Percentiles rank a stretch among this genome's conserved stretches.
These are phyloP conservation scores for Aplocera efformata DNA, from an alignment of 2,888 invertebrate species.

Conservation along the genomic window DNA sequence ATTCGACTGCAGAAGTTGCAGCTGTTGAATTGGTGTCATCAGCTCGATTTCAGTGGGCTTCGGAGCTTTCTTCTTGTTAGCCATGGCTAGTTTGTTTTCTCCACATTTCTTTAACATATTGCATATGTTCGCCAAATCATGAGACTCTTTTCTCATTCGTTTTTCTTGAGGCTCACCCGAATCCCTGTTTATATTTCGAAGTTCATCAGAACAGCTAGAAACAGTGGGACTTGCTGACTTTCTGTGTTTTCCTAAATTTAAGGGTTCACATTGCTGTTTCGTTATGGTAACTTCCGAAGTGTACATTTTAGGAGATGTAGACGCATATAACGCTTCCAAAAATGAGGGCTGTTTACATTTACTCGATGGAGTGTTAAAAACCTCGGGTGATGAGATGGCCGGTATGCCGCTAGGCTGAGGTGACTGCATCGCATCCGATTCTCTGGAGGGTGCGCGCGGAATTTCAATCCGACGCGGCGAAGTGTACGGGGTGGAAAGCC, in stretches of 20 bases:
- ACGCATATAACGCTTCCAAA: constrained; percentile 83
- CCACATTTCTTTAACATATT: constrained; percentile 61
- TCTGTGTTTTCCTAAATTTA: constrained; percentile 84
- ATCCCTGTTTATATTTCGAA: constrained; percentile 79
- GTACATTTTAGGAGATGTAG: constrained; percentile 79
- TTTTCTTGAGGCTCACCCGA: constrained; percentile 72
- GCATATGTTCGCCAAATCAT: constrained; percentile 60
- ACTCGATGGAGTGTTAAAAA: constrained; percentile 73
- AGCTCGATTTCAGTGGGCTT: constrained; percentile 65
- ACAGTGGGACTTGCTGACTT: constrained; percentile 87
- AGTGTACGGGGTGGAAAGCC: constrained; percentile 62
- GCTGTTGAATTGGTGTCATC: constrained; percentile 84
- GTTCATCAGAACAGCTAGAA: constrained; percentile 87
- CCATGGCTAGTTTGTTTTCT: constrained; percentile 42
- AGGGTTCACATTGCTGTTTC: constrained; percentile 83
- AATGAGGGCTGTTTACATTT: constrained; percentile 78
- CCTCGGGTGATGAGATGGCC: constrained; percentile 85
- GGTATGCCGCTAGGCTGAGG: constrained; percentile 87
- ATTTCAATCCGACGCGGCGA: constrained; percentile 71
- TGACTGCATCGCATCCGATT: constrained; percentile 86
- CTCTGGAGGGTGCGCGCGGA: constrained; percentile 83
- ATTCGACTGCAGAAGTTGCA: constrained; percentile 84
- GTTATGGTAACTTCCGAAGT: constrained; percentile 79
- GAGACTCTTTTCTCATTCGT: constrained; percentile 57
- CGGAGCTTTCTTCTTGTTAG: constrained; percentile 45